Percentiles rank a stretch among this genome's conserved stretches.
phyloP scores from a whole-genome alignment of 2,797 vertebrate genomes.

The Syndactyla subalaris region DNA sequence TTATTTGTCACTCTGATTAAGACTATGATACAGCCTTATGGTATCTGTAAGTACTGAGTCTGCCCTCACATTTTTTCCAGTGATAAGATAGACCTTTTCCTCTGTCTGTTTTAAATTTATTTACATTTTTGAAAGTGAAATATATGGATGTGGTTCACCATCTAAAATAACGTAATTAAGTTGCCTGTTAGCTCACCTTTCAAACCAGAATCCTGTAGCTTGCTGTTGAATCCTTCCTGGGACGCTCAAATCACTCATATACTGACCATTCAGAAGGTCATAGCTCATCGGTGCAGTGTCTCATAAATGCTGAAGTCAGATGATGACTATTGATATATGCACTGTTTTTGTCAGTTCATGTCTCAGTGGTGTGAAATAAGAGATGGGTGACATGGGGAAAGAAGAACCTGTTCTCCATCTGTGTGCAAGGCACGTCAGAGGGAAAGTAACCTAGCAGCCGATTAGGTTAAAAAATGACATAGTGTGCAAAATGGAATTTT shows the following conservation, averaged over 20 bases:
- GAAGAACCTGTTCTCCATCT: slow-evolving; percentile 34
- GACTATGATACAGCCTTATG: background rate
- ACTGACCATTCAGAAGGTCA: background rate
- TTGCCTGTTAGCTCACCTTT: background rate
- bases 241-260: fast-evolving
- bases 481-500: slow-evolving; percentile 28
- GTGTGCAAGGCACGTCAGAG: background rate
- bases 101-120: background rate
- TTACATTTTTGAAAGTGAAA: background rate
- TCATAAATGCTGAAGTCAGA: background rate
- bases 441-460: background rate
- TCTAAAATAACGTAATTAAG: background rate
- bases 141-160: background rate
- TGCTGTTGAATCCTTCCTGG: background rate
- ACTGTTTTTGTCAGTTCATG: slow-evolving; percentile 9
- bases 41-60: background rate
- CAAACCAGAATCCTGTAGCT: background rate
- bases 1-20: background rate
- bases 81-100: background rate
- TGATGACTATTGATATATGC: slow-evolving; percentile 8
- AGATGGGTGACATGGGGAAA: background rate
- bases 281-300: background rate
- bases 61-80: background rate
- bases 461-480: slow-evolving; percentile 27
- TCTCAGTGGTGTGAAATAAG: slow-evolving; percentile 24